phyloP scores from a whole-genome alignment of 1,140 invertebrate species.

The Schlechtendalia chinensis region DNA sequence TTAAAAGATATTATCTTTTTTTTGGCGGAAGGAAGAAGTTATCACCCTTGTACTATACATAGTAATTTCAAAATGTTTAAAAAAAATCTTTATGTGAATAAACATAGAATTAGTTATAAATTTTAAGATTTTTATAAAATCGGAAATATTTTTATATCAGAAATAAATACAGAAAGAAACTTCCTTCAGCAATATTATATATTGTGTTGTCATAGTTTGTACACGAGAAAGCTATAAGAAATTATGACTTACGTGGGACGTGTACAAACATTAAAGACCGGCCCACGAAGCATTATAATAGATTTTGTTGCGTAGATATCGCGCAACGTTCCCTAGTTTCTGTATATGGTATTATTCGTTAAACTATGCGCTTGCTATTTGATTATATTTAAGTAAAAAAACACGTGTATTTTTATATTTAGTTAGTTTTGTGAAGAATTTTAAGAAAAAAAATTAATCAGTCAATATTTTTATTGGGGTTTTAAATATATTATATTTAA shows the following conservation, averaged over 20 bases:
- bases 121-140: no score
- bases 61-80: not conserved
- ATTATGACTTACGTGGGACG: not conserved
- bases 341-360: constrained; percentile 13
- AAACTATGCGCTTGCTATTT: not conserved
- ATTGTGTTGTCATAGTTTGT: not conserved
- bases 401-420: not conserved
- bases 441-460: no score
- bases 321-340: not conserved
- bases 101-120: not conserved
- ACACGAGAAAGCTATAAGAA: constrained; percentile 1
- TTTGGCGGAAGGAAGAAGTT: no score
- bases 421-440: no score
- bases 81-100: not conserved
- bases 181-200: not conserved
- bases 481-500: no score
- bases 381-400: not conserved
- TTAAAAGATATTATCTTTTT: no score
- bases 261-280: not conserved
- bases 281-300: not conserved
- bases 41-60: not conserved
- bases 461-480: no score
- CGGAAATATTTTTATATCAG: no score
- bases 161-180: not conserved
- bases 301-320: not conserved